Conservation (phyloP, 2,113 vertebrate species). For the Pseudorectes ferrugineus region DNA sequence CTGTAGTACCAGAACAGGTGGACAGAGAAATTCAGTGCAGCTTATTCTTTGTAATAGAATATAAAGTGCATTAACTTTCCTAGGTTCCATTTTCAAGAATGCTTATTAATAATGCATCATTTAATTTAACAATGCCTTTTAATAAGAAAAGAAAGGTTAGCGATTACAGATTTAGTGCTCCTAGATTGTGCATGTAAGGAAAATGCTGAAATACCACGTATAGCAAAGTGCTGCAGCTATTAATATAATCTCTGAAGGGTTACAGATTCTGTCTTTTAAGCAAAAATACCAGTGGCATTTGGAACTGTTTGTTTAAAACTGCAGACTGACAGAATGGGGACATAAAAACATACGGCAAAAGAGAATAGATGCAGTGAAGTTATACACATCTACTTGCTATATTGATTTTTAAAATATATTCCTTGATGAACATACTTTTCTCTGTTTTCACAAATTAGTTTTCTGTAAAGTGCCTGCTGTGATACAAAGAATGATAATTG, state of each 20-base stretch:
- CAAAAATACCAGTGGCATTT: conserved; percentile 64
- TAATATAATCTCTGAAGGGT: conserved; percentile 54
- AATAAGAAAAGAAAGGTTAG: background rate
- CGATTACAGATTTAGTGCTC: background rate
- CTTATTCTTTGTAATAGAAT: background rate
- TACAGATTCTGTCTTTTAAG: conserved; percentile 45
- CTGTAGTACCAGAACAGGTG: background rate
- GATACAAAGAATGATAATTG: background rate
- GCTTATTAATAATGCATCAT: conserved; percentile 12
- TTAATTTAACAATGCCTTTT: conserved; percentile 7
- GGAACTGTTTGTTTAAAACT: conserved; percentile 57
- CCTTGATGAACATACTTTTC: background rate
- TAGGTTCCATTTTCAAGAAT: background rate
- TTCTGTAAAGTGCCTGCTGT: background rate
- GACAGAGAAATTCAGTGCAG: background rate
- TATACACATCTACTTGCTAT: background rate
- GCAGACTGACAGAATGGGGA: conserved; percentile 69
- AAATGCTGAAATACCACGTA: background rate
- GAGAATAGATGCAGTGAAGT: background rate
- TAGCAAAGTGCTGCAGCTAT: conserved; percentile 7
- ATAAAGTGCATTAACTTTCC: background rate
- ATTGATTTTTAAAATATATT: conserved; percentile 7
- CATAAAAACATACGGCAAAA: conserved; percentile 39
- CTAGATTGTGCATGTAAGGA: background rate
- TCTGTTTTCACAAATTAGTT: background rate